Conservation (phyloP, 2,113 vertebrate species). For the Falco punctatus region DNA sequence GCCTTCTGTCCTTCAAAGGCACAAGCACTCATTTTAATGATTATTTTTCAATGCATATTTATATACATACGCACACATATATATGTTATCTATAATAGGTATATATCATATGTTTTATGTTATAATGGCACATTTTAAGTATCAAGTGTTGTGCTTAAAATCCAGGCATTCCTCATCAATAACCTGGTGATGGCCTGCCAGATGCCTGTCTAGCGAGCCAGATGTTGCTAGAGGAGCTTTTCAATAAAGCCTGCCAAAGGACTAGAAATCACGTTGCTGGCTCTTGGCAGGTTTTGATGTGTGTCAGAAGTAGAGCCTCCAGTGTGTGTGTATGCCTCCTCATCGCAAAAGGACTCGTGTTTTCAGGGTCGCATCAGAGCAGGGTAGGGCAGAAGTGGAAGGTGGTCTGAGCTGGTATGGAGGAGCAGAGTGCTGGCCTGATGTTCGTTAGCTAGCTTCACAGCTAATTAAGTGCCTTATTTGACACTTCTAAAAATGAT, state of each 20-base stretch:
- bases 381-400: neutral
- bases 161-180: neutral
- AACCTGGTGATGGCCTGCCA: neutral
- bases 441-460: neutral
- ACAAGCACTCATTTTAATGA: neutral
- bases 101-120: too few species aligned
- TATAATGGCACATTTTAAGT: neutral
- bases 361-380: neutral
- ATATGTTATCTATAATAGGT: neutral
- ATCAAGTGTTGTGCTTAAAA: neutral
- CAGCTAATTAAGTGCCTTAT: neutral
- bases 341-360: neutral
- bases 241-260: neutral
- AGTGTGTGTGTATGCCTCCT: neutral
- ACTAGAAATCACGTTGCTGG: neutral
- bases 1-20: neutral
- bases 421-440: neutral
- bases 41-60: neutral
- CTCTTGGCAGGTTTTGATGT: neutral
- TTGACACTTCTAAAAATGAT: neutral
- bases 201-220: neutral
- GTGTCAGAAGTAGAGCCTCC: neutral
- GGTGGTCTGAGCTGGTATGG: neutral
- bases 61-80: rapidly evolving
- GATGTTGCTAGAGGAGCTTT: constrained; percentile 26